phyloP scores from a whole-genome alignment of 2,888 invertebrate genomes.

The Cinara cedri region DNA sequence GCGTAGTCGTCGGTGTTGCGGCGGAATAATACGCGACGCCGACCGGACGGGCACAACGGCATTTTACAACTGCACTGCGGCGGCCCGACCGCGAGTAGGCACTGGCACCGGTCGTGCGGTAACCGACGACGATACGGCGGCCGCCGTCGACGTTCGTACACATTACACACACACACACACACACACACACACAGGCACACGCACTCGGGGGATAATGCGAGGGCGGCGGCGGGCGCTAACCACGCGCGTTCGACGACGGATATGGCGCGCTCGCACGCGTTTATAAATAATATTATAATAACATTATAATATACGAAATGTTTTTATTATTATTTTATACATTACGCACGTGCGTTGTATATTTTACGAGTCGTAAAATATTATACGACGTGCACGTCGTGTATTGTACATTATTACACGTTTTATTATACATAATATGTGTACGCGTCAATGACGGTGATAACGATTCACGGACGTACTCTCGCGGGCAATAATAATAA shows the following conservation, averaged over 20 bases:
- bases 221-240: background rate
- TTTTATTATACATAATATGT: background rate
- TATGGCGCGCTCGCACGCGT: background rate
- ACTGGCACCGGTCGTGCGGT: conserved; percentile 6
- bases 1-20: background rate
- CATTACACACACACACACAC: too few relatives aligned
- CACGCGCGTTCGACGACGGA: background rate
- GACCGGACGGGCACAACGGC: conserved; percentile 37
- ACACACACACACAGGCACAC: background rate
- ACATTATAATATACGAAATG: background rate
- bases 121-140: background rate
- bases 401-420: too few relatives aligned
- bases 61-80: conserved; percentile 53
- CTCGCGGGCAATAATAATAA: too few relatives aligned
- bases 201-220: too few relatives aligned
- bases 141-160: conserved; percentile 6
- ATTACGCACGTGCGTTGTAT: background rate
- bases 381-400: too few relatives aligned
- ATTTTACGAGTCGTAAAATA: background rate
- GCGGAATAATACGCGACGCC: conserved; percentile 25
- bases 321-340: background rate
- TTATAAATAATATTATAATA: conserved; percentile 31
- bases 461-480: too few relatives aligned
- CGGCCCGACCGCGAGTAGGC: conserved; percentile 1
- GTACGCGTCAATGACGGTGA: too few relatives aligned